A percentile compares a stretch with the other conserved stretches of the same genome.
Conservation (phyloP, 2,888 invertebrate genomes). For the Stratiomys singularior region DNA sequence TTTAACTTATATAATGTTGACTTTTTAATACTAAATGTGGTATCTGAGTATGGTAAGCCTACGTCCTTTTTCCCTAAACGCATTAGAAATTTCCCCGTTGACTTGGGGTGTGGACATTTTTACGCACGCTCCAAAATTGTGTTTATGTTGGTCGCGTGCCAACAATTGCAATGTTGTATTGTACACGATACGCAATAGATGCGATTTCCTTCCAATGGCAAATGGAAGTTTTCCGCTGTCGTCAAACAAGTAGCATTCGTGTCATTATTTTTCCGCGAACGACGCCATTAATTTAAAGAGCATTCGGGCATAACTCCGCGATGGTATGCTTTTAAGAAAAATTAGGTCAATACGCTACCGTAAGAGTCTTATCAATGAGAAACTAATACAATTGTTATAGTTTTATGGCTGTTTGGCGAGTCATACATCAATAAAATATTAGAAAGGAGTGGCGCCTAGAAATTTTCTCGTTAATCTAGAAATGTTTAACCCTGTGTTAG, state of each 20-base stretch:
- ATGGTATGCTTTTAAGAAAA: background rate
- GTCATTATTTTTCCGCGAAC: background rate
- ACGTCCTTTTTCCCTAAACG: too few species aligned
- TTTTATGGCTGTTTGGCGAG: background rate
- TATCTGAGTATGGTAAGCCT: too few species aligned
- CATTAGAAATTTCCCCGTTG: too few species aligned
- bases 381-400: background rate
- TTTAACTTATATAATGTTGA: too few species aligned
- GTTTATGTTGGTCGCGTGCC: too few species aligned
- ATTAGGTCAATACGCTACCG: conserved; percentile 9
- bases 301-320: background rate
- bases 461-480: background rate
- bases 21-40: too few species aligned
- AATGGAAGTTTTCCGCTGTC: too few species aligned
- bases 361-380: background rate
- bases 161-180: too few species aligned
- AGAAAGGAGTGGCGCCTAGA: background rate
- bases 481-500: background rate
- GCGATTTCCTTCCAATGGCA: too few species aligned
- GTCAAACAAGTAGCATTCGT: background rate
- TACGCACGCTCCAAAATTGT: too few species aligned
- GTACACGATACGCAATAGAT: too few species aligned
- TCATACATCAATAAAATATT: background rate
- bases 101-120: too few species aligned
- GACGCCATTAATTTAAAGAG: background rate